Conservation (phyloP, 2,888 invertebrate genomes). For the Cephus runcator region DNA sequence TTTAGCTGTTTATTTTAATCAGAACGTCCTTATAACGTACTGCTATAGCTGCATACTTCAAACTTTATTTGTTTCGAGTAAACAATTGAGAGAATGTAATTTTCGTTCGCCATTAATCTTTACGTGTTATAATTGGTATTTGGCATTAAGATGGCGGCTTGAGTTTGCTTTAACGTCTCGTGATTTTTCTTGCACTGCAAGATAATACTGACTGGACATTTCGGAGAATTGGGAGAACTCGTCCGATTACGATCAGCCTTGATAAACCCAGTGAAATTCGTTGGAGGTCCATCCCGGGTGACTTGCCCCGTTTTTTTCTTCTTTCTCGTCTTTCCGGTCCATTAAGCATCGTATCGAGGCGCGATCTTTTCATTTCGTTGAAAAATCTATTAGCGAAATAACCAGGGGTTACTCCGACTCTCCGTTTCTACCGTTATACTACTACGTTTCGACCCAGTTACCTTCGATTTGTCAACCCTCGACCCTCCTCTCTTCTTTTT, state of each 20-base stretch:
- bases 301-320: slow-evolving; percentile 17
- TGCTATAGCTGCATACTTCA: too few relatives aligned
- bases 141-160: not conserved
- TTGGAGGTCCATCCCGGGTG: slow-evolving; percentile 8
- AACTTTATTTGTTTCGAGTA: not conserved
- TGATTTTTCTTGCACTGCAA: not conserved
- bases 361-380: slow-evolving; percentile 46
- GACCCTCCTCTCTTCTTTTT: not conserved
- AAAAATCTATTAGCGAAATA: slow-evolving; percentile 50
- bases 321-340: slow-evolving; percentile 39
- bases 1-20: not conserved
- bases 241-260: not conserved
- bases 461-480: not conserved
- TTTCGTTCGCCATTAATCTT: not conserved
- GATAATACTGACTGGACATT: not conserved
- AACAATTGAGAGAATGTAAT: not conserved
- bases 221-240: not conserved
- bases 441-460: slow-evolving; percentile 1
- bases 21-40: not conserved
- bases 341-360: slow-evolving; percentile 42
- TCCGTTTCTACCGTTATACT: slow-evolving; percentile 1
- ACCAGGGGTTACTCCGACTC: slow-evolving; percentile 22
- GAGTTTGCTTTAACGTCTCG: not conserved
- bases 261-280: not conserved
- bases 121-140: not conserved